phyloP scores from a whole-genome alignment of 2,888 invertebrate genomes.

The Protodeltote pygarga region DNA sequence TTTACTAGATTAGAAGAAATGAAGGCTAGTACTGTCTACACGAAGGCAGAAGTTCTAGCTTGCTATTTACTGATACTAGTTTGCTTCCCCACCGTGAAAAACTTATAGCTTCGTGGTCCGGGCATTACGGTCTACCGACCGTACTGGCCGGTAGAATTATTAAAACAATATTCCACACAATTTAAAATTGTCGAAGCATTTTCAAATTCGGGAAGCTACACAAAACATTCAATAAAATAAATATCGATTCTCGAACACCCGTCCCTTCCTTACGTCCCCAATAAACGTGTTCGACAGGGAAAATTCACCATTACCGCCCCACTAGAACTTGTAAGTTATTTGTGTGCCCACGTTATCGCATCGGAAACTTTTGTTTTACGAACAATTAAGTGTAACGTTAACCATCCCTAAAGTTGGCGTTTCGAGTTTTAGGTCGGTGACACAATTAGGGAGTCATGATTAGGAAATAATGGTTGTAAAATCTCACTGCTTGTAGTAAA shows the following conservation, averaged over 20 bases:
- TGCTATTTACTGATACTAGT: no score
- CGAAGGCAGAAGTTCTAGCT: no score
- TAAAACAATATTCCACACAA: background rate
- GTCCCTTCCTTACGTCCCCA: conserved; percentile 5
- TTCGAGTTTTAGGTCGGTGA: conserved; percentile 51
- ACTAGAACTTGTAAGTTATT: conserved; percentile 56
- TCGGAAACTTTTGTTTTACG: conserved; percentile 79
- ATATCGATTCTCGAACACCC: background rate
- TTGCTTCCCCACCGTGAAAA: no score
- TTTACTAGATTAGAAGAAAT: no score
- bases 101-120: no score
- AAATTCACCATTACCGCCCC: conserved; percentile 29
- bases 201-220: background rate
- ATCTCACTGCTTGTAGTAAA: no score
- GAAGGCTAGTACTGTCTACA: no score
- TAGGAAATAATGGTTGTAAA: no score
- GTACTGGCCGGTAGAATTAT: no score
- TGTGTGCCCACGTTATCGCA: conserved; percentile 66
- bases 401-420: conserved; percentile 69
- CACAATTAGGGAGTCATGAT: conserved; percentile 44
- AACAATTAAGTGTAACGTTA: conserved; percentile 81
- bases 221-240: conserved; percentile 2
- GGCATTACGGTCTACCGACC: no score
- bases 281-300: conserved; percentile 28
- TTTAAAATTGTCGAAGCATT: background rate